Conservation (phyloP, 2,113 vertebrate species). For the Bubo blakistoni region DNA sequence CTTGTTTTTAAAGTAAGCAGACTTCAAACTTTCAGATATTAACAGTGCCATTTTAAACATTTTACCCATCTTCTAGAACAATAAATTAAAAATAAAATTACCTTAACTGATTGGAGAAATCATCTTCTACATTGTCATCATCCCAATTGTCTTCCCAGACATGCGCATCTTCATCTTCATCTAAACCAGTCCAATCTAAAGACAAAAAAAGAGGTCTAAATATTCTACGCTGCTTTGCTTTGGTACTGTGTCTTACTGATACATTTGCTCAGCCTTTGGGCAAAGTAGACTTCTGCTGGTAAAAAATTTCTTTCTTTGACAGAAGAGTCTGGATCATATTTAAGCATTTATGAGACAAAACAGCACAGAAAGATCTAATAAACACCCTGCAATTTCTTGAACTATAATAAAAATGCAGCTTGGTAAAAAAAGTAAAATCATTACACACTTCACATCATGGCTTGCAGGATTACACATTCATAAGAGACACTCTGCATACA, state of each 20-base stretch:
- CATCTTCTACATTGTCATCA: slow-evolving; percentile 98
- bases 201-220: neutral
- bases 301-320: neutral
- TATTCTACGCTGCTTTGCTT: neutral
- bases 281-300: neutral
- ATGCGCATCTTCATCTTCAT: slow-evolving; percentile 97
- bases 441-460: neutral
- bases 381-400: neutral
- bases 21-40: neutral
- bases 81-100: slow-evolving; percentile 46
- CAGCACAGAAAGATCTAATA: neutral
- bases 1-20: neutral
- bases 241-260: neutral
- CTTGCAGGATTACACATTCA: neutral
- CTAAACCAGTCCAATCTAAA: slow-evolving; percentile 95
- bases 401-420: neutral
- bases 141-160: slow-evolving; percentile 99
- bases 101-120: slow-evolving; percentile 98
- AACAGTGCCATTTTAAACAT: neutral
- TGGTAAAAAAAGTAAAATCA: neutral
- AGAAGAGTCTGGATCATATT: neutral
- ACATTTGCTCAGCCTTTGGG: neutral
- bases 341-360: neutral
- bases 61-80: neutral
- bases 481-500: neutral